phyloP scores from a whole-genome alignment of 2,888 invertebrate species.

The Eupithecia subumbrata region DNA sequence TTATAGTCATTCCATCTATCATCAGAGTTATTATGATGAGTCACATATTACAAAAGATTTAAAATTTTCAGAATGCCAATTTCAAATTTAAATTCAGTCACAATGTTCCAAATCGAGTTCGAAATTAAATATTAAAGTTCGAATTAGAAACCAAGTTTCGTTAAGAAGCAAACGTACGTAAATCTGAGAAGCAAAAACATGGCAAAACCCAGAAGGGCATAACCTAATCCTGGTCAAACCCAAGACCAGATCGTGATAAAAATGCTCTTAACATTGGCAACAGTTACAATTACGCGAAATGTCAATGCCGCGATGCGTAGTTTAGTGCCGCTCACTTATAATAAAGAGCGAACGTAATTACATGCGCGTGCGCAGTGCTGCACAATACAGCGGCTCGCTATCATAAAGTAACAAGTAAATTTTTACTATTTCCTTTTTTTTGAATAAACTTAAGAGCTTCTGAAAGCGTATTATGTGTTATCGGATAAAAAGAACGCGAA shows the following conservation, averaged over 20 bases:
- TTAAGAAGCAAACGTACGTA: too few species aligned
- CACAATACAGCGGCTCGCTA: conserved; percentile 8
- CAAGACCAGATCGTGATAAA: conserved; percentile 17
- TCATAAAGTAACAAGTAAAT: neutral
- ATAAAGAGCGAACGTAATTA: conserved; percentile 28
- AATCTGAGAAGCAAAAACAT: neutral
- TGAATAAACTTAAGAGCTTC: neutral
- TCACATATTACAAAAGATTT: too few species aligned
- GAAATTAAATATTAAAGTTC: too few species aligned
- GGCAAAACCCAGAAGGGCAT: neutral
- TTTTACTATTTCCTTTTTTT: neutral
- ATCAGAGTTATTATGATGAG: too few species aligned
- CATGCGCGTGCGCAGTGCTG: conserved; percentile 13
- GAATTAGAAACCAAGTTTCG: too few species aligned
- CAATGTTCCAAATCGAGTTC: too few species aligned
- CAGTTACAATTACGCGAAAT: conserved; percentile 36
- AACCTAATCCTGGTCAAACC: conserved; percentile 18
- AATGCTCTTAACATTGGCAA: conserved; percentile 25
- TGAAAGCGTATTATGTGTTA: neutral
- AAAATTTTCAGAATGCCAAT: too few species aligned
- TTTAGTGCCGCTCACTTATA: conserved; percentile 33
- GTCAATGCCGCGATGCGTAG: conserved; percentile 39
- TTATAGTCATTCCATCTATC: too few species aligned
- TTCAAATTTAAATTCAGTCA: too few species aligned
- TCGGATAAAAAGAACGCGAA: neutral